Conservation (phyloP, 2,113 vertebrate genomes). For the Clinocottus analis region DNA sequence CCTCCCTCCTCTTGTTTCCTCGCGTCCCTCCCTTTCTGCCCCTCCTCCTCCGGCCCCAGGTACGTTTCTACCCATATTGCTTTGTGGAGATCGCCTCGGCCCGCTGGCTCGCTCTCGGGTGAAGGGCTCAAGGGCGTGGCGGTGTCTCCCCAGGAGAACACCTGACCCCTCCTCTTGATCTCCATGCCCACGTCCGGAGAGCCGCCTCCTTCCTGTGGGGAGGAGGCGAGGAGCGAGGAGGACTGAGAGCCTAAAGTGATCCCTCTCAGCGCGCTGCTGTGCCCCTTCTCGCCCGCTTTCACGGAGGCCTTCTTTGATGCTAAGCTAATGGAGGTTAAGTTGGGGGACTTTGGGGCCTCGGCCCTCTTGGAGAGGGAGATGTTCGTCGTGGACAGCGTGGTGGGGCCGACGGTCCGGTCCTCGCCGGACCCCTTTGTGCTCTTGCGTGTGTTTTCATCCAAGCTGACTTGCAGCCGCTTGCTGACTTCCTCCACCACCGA, state of each 20-base stretch:
- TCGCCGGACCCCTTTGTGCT: background rate
- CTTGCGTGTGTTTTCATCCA: constrained; percentile 62
- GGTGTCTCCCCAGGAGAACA: constrained; percentile 24
- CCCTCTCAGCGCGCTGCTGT: constrained; percentile 62
- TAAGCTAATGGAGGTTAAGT: constrained; percentile 56
- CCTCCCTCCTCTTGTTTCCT: constrained; percentile 58
- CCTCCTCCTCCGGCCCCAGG: constrained; percentile 75
- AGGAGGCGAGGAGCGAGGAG: constrained; percentile 22
- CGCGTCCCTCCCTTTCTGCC: constrained; percentile 41
- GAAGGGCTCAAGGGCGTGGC: background rate
- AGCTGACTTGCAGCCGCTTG: constrained; percentile 73
- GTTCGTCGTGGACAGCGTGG: constrained; percentile 35
- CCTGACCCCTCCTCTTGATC: constrained; percentile 40
- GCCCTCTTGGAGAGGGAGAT: constrained; percentile 26
- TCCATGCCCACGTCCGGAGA: constrained; percentile 14
- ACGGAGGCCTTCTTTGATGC: constrained; percentile 64
- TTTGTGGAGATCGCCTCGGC: constrained; percentile 59
- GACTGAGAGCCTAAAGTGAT: constrained; percentile 64
- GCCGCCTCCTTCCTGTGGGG: constrained; percentile 17
- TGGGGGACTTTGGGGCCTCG: constrained; percentile 55
- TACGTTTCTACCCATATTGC: constrained; percentile 82
- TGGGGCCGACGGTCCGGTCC: background rate
- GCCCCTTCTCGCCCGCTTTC: constrained; percentile 56
- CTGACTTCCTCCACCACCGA: constrained; percentile 73
- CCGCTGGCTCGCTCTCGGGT: constrained; percentile 37